Conservation (phyloP, 2,113 vertebrate species). For the Donacobius atricapilla region DNA sequence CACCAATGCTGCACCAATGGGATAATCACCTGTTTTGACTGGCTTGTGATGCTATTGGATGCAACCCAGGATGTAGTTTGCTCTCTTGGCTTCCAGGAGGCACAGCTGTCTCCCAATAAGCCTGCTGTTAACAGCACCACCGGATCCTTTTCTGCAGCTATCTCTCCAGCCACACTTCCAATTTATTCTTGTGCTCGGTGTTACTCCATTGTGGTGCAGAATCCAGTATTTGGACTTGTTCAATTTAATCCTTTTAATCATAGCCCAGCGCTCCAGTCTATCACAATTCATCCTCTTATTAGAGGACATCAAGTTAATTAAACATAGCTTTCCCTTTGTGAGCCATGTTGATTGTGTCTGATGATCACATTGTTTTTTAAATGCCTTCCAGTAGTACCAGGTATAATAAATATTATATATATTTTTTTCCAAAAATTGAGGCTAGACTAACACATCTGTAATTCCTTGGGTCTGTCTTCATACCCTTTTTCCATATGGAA, state of each 20-base stretch:
- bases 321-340: background rate
- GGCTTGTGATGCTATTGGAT: background rate
- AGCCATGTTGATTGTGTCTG: background rate
- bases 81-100: background rate
- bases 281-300: background rate
- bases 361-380: background rate
- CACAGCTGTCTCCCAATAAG: background rate
- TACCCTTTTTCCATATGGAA: background rate
- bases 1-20: background rate
- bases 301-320: background rate
- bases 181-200: fast-evolving
- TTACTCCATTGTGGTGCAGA: background rate
- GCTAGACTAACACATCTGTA: background rate
- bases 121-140: background rate
- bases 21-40: background rate
- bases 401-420: background rate
- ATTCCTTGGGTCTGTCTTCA: background rate
- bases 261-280: background rate
- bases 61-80: background rate
- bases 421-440: background rate
- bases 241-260: background rate
- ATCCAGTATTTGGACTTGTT: background rate
- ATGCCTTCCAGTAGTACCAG: background rate
- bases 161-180: background rate
- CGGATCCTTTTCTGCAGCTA: background rate